Evolutionary conservation across 2,888 invertebrate genomes (phyloP).

Genomic region (Thecocarcelia acutangulata): DNA sequence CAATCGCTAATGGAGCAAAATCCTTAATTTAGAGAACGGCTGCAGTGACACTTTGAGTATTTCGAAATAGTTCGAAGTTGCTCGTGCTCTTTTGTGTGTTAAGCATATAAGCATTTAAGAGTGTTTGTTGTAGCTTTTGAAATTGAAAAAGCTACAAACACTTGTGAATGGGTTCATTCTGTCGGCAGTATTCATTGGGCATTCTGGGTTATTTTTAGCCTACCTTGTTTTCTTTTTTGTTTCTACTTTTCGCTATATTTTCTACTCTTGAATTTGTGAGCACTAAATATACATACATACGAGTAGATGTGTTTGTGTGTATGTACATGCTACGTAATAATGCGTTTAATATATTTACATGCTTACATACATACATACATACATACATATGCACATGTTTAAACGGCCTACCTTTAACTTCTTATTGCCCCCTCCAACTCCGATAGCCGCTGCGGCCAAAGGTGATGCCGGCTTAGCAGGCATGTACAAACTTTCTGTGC

Average conservation of each 20-base stretch:
- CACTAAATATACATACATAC: neutral
- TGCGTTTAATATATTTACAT: conserved; percentile 9
- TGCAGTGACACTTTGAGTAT: conserved; percentile 26
- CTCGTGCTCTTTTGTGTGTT: conserved; percentile 4
- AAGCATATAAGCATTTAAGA: conserved; percentile 4
- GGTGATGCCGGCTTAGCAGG: conserved; percentile 84
- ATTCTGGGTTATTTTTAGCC: conserved; percentile 74
- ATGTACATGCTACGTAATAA: conserved; percentile 5
- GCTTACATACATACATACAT: neutral
- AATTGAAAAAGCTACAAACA: conserved; percentile 72
- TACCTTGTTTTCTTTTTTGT: conserved; percentile 44
- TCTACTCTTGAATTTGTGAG: conserved; percentile 20
- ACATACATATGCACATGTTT: neutral
- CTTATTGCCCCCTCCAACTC: conserved; percentile 80
- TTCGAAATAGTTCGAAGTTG: conserved; percentile 48
- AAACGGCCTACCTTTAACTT: conserved; percentile 79
- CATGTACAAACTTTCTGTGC: conserved; percentile 94
- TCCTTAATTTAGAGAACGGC: conserved; percentile 46
- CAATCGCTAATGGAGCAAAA: conserved; percentile 43
- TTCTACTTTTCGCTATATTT: conserved; percentile 1
- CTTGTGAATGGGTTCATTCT: conserved; percentile 76
- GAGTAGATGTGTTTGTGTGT: neutral
- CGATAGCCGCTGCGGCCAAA: conserved; percentile 81
- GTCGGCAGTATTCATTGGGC: conserved; percentile 36
- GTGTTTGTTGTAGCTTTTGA: conserved; percentile 60